phyloP scores from a whole-genome alignment of 2,113 vertebrate species.

The Ia io region DNA sequence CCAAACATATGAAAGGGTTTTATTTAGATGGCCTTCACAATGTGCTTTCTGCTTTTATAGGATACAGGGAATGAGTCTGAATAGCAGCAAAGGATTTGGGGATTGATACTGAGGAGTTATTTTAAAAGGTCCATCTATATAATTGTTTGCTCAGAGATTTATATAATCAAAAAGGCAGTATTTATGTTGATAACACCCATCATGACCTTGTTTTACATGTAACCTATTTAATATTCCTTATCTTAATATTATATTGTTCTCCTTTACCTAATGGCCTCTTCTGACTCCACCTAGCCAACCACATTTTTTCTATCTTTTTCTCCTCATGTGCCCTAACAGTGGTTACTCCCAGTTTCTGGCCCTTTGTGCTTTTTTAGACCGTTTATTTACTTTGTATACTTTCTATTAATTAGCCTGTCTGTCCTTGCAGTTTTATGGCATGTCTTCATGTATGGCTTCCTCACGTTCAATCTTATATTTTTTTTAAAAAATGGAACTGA shows the following conservation, averaged over 20 bases:
- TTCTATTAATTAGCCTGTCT: background rate
- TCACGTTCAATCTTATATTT: background rate
- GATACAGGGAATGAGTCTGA: background rate
- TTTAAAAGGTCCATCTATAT: background rate
- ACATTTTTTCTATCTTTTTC: background rate
- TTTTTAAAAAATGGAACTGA: no score
- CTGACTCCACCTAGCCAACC: background rate
- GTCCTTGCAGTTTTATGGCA: background rate
- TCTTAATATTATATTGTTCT: background rate
- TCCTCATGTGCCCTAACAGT: background rate
- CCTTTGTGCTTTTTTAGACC: background rate
- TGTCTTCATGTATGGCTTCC: background rate
- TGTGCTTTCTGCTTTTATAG: background rate
- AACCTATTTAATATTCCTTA: background rate
- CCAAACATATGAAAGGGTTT: background rate
- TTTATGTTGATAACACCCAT: background rate
- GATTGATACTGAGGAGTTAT: background rate
- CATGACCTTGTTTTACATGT: background rate
- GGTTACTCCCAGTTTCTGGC: background rate
- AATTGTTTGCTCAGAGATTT: background rate
- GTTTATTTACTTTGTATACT: background rate
- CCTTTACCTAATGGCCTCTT: background rate
- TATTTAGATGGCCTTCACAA: background rate
- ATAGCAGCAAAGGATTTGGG: constrained; percentile 3
- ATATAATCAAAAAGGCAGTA: background rate